Evolutionary conservation across 2,888 invertebrate genomes (phyloP).

Genomic region (Cantharis rustica): DNA sequence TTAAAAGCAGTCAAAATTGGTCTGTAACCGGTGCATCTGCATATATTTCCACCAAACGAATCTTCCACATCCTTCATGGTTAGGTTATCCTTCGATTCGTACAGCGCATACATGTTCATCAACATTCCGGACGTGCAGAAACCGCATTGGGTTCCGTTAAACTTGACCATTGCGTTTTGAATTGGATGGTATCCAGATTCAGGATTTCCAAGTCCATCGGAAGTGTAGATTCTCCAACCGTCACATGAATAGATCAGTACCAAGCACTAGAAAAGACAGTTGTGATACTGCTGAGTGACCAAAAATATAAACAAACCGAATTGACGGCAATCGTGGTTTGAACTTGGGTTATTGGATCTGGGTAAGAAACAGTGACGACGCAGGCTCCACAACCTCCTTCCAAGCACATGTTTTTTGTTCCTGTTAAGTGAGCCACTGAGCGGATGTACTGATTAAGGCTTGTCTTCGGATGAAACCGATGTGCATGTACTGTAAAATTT

Average conservation of each 20-base stretch:
- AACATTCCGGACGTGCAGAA: slow-evolving; percentile 58
- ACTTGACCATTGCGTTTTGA: slow-evolving; percentile 62
- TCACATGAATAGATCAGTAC: slow-evolving; percentile 60
- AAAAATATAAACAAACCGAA: slow-evolving; percentile 60
- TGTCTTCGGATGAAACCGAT: neutral
- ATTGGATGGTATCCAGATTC: slow-evolving; percentile 66
- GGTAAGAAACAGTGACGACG: slow-evolving; percentile 59
- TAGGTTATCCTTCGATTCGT: slow-evolving; percentile 52
- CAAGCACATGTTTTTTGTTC: slow-evolving; percentile 73
- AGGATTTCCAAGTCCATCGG: slow-evolving; percentile 71
- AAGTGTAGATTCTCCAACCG: slow-evolving; percentile 70
- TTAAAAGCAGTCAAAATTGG: slow-evolving; percentile 69
- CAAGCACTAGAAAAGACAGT: slow-evolving; percentile 57
- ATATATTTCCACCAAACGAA: slow-evolving; percentile 68
- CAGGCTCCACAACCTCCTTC: slow-evolving; percentile 78
- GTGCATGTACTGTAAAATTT: neutral
- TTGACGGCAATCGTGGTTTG: slow-evolving; percentile 64
- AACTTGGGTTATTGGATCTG: slow-evolving; percentile 58
- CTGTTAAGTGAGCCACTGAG: slow-evolving; percentile 63
- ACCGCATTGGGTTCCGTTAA: slow-evolving; percentile 48
- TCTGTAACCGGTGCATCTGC: slow-evolving; percentile 73
- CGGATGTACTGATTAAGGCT: slow-evolving; percentile 67
- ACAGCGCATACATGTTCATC: slow-evolving; percentile 70
- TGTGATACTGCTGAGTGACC: neutral
- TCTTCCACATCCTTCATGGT: slow-evolving; percentile 69